These are phyloP conservation scores for Nibea albiflora DNA, from an alignment of 2,113 vertebrate species.

Conservation along the genomic window DNA sequence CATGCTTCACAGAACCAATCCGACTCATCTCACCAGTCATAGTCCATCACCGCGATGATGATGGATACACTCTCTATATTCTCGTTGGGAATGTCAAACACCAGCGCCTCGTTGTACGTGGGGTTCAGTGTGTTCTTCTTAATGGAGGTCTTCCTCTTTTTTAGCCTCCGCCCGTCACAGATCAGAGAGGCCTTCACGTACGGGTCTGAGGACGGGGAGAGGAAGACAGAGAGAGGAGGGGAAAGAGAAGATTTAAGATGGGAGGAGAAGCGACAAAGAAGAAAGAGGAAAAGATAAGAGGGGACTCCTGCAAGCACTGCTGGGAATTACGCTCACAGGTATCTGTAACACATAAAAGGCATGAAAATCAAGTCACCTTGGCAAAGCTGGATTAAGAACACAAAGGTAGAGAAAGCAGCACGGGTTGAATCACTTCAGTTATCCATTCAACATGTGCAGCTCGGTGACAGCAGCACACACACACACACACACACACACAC, in stretches of 20 bases:
- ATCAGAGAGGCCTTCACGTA: conserved; percentile 95
- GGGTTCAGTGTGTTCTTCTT: conserved; percentile 97
- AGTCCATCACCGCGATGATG: conserved; percentile 93
- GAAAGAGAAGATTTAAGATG: not conserved
- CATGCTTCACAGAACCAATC: conserved; percentile 29
- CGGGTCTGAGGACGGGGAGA: conserved; percentile 84
- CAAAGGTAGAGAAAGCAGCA: conserved; percentile 64
- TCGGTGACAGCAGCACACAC: conserved; percentile 42
- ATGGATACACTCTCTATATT: conserved; percentile 92
- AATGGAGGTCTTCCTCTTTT: conserved; percentile 95
- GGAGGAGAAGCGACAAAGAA: not conserved
- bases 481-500: conserved; percentile 27
- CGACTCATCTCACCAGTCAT: conserved; percentile 88
- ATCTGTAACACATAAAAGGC: conserved; percentile 65
- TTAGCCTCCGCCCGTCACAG: conserved; percentile 91
- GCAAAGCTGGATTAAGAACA: conserved; percentile 72
- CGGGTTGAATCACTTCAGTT: conserved; percentile 61
- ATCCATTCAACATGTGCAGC: conserved; percentile 62
- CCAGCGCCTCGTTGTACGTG: conserved; percentile 93
- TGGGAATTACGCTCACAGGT: conserved; percentile 53
- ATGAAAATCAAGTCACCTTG: conserved; percentile 73
- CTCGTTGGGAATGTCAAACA: conserved; percentile 94
- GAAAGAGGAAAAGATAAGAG: conserved; percentile 28
- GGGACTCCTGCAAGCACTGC: conserved; percentile 37
- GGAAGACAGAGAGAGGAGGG: not conserved